Evolutionary conservation across 2,888 invertebrate genomes (phyloP), one percentile per base, ranked within the genome.

Genomic region (Malthinus seriepunctatus): DNA sequence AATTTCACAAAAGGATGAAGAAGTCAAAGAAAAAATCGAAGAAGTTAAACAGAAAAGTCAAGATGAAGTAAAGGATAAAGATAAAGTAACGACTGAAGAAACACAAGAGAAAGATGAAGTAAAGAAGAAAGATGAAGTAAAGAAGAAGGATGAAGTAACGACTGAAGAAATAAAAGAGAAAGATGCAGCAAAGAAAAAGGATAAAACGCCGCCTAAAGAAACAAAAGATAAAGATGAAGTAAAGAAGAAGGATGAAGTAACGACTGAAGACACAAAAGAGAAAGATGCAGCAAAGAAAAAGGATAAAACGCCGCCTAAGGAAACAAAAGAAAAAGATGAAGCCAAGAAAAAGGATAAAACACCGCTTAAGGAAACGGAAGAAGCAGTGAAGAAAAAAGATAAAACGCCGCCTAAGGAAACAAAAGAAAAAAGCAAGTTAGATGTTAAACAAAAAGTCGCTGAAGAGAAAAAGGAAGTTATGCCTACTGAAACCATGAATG

Each of bases 1-100:
- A 32, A 59, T 61, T 39, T 72, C 74, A 11, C 75, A 75, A 2
- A 67, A 23, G 5, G 23, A 23, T 23, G 71, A 75, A 51, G n/a
- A 15, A 45, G 32, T 11, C 1, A n/a, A 31, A 11, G 45, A 32
- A 32, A 8, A 32, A n/a, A 11, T 1, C 10, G 8, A 5, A 32
- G 3, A 31, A n/a, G 5, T n/a, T 3, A 10, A 32, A 11, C 55
- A 64, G 49, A 63, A 66, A 52, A 62, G 48, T 42, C 63, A 67
- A 53, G 37, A 54, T 5, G 52, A 66, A 39, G 56, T 60, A 31
- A 59, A 52, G 60, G 60, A 51, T 48, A 63, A 9, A 35, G 35
- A 54, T 38, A 57, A 52, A 59, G 55, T 56, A 56, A 44, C 51
- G 49, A 51, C 42, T 32, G 37, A 51, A 50, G 53, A 51, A 42